phyloP scores from a whole-genome alignment of 2,888 invertebrate genomes.

The Epistrophe grossulariae region DNA sequence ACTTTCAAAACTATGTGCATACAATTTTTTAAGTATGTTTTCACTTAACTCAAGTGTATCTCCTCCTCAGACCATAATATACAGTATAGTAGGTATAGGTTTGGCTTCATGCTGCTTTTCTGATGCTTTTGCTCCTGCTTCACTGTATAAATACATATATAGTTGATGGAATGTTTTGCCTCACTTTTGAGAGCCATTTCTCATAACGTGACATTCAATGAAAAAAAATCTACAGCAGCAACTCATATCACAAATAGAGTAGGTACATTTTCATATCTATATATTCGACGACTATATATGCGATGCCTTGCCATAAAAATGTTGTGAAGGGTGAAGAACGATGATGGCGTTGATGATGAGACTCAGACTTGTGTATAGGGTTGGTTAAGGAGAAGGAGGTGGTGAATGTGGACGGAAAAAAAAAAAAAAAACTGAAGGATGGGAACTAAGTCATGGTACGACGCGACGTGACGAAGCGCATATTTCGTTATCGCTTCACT shows the following conservation, averaged over 20 bases:
- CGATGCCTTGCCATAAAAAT: constrained; percentile 4
- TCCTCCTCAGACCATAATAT: constrained; percentile 28
- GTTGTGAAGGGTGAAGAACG: constrained; percentile 26
- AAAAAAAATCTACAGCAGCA: constrained; percentile 37
- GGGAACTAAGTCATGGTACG: constrained; percentile 57
- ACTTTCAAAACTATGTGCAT: constrained; percentile 33
- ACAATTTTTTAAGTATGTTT: constrained; percentile 58
- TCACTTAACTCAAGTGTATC: constrained; percentile 70
- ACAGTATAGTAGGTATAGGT: not conserved
- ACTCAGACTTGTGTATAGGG: constrained; percentile 4
- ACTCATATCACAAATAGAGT: constrained; percentile 22
- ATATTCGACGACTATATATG: not conserved
- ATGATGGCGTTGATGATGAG: constrained; percentile 17
- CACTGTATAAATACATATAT: not conserved
- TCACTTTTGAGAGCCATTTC: constrained; percentile 58
- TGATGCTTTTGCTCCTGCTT: constrained; percentile 16
- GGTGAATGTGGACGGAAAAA: not conserved
- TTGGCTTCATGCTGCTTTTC: constrained; percentile 37
- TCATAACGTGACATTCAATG: constrained; percentile 68
- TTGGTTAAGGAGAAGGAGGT: not conserved
- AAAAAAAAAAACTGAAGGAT: constrained; percentile 50
- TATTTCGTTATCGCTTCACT: constrained; percentile 73
- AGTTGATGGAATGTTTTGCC: constrained; percentile 30
- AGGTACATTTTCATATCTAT: not conserved
- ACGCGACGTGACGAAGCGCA: constrained; percentile 72